A percentile compares a stretch with the other conserved stretches of the same genome.
Conservation (phyloP, 1,140 invertebrate species). For the Bombus difficillimus region DNA sequence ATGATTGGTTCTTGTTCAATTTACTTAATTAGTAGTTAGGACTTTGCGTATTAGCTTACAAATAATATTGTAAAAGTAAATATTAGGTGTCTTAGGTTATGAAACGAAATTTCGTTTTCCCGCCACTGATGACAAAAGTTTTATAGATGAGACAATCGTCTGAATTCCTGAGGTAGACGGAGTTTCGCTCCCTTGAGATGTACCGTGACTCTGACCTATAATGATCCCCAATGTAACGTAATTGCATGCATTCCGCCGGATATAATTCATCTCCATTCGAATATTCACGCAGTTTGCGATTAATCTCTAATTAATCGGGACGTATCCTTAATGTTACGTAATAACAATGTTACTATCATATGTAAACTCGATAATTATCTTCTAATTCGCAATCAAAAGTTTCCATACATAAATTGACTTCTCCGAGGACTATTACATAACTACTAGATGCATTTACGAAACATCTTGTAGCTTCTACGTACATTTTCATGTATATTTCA, state of each 20-base stretch:
- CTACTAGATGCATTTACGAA: too few species aligned
- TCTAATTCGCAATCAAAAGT: not conserved
- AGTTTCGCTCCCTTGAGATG: conserved; percentile 32
- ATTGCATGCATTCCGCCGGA: conserved; percentile 24
- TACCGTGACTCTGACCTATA: not conserved
- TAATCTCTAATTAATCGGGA: conserved; percentile 20
- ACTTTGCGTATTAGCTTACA: not conserved
- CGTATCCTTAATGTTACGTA: not conserved
- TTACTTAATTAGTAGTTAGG: conserved; percentile 2
- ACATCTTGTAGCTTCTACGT: too few species aligned
- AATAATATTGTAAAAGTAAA: not conserved
- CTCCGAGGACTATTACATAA: too few species aligned
- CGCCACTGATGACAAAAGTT: not conserved
- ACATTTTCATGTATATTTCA: too few species aligned
- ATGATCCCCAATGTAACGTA: conserved; percentile 33
- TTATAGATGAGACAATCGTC: conserved; percentile 20
- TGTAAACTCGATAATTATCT: not conserved
- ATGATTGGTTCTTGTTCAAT: not conserved
- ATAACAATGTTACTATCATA: not conserved
- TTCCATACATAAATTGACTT: too few species aligned
- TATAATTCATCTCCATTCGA: conserved; percentile 29
- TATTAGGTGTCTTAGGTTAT: accelerated
- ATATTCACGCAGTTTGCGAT: not conserved
- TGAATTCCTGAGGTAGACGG: conserved; percentile 22
- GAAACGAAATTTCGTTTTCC: not conserved